Evolutionary conservation across 2,113 vertebrate species (phyloP), one percentile per base, ranked within the genome.

Genomic region (Trochalopteron elliotii): DNA sequence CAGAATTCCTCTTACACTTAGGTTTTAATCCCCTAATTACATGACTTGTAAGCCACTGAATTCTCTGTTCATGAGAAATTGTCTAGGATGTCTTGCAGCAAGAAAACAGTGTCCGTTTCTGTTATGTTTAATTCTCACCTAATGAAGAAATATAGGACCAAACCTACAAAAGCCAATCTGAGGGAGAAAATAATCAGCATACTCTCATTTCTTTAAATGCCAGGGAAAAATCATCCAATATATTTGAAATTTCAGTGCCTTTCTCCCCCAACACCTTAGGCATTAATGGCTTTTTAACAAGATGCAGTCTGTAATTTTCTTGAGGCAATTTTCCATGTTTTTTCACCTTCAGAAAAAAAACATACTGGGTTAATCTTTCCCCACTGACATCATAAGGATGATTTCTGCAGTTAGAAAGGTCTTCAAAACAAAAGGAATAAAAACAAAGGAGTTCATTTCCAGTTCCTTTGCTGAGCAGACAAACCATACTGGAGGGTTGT

Each of bases 21-120:
- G 53, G 57, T 89, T 96, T 91, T 91, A 96, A 91, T 95, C 89
- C 91, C 45, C 78, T 94, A 93, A 89, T 95, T 93, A 89, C 84
- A 89, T 12, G 72, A 79, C 12, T 94, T 72, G 57, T 71, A 95
- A 89, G 61, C 40, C 64, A 69, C 64, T 33, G 44, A 75, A 91
- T 89, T 87, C 44, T 82, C 81, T 89, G 65, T 53, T 89, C 65
- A 21, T 45, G 25, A 87, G 77, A 65, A 89, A 89, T 60, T 87
- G 27, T 61, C 56, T 44, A 50, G 52, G 80, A 9, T 82, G 49
- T 49, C 69, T 94, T 72, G 77, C 60, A 87, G 83, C 60, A 82
- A 45, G 40, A 78, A 82, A 86, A 61, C 71, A 56, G 33, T 17
- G 23, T 24, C 11, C 2, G 2, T 70, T 90, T 77, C 68, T 93